phyloP scores from a whole-genome alignment of 2,797 vertebrate genomes.

The Tragopan temminckii region DNA sequence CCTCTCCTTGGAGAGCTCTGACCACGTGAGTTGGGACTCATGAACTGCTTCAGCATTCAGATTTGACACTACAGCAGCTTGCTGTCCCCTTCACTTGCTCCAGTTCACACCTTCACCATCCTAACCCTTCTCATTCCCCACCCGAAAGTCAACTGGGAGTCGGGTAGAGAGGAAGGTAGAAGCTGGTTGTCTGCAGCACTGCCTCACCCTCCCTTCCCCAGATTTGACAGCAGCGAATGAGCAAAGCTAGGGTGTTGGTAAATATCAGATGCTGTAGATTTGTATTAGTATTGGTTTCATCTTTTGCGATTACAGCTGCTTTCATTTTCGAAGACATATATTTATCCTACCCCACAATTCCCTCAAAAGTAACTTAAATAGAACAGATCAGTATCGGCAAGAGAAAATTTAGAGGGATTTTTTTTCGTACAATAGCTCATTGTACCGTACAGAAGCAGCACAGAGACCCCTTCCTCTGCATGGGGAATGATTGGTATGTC shows the following conservation, averaged over 20 bases:
- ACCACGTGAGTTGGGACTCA: conserved; percentile 95
- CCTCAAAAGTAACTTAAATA: conserved; percentile 68
- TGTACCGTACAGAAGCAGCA: conserved; percentile 69
- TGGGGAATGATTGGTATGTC: conserved; percentile 55
- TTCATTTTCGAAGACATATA: conserved; percentile 59
- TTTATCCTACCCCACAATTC: conserved; percentile 55
- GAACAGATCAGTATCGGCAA: conserved; percentile 67
- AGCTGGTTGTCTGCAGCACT: conserved; percentile 40
- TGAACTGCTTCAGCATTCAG: conserved; percentile 84
- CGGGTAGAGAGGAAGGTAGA: conserved; percentile 54
- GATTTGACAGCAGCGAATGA: conserved; percentile 50
- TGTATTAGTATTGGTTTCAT: conserved; percentile 65
- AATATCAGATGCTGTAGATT: conserved; percentile 68
- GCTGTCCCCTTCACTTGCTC: conserved; percentile 47
- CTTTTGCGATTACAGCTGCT: conserved; percentile 75
- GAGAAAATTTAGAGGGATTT: conserved; percentile 62
- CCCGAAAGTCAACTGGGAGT: conserved; percentile 32
- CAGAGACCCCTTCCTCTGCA: conserved; percentile 33
- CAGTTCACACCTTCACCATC: conserved; percentile 65
- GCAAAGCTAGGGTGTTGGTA: conserved; percentile 63
- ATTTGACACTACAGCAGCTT: conserved; percentile 66
- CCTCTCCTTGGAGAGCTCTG: conserved; percentile 96
- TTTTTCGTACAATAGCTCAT: conserved; percentile 61
- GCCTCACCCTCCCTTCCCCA: conserved; percentile 52
- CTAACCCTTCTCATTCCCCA: conserved; percentile 30